Base-by-base conservation (phyloP, 2,888 invertebrate species). In the Schizaphis graminum region DNA sequence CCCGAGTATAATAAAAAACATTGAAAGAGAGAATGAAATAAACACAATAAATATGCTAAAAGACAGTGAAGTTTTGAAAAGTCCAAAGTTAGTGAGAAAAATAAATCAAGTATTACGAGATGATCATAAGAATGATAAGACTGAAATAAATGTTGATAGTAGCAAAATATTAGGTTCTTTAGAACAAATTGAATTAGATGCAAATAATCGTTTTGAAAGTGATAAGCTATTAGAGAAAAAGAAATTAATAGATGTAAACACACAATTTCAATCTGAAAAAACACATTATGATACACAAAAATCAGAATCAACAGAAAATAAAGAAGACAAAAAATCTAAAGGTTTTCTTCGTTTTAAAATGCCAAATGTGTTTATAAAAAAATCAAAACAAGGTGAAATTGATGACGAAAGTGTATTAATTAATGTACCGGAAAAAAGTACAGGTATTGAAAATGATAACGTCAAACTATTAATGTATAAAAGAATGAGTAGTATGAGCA, bases 361-460 rank as follows among this genome's bases (percentile, higher is more conserved):
- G 47, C 86, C 94, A 94, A 94, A 94, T 91, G 91, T 94, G 28
- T 94, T 94, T 94, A 35, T 41, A 3, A 94, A 94, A 86, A 94
- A 91, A 94, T n/a, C 61, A 61, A 94, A 91, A 94, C 84, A 41
- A 67, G 86, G 16, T 26, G 94, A 91, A 67, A 90, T 41, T 53
- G 94, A 93, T n/a, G 56, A n/a, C 44, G 89, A 94, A 86, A n/a
- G 49, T 61, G 3, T 61, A 5, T 0, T 49, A 28, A 85, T 26
- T 16, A 47, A 86, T 1, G 26, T 67, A 91, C 26, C 11, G 41
- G 28, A 10, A 2, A n/a, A 90, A 57, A 86, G 3, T 57, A 3
- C 56, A 77, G 94, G 91, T 24, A 94, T 57, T 47, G 93, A 93
- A 21, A 53, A 41, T 56, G 84, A 90, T 41, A 94, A 86, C n/a